phyloP scores from a whole-genome alignment of 23 tunicate genomes.

The Oikopleura dioica region DNA sequence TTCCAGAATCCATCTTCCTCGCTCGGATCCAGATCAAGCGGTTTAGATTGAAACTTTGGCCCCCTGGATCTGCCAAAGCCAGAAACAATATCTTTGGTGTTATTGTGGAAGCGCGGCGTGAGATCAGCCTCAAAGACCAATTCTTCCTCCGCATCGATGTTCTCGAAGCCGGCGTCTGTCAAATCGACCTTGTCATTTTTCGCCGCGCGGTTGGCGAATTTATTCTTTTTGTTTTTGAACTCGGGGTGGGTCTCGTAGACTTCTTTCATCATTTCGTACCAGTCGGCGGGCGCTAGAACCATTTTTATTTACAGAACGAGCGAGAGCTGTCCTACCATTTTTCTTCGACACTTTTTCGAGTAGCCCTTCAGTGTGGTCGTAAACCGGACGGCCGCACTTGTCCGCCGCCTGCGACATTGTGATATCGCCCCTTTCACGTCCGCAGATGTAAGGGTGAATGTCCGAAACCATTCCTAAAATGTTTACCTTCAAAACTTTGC shows the following conservation, averaged over 20 bases:
- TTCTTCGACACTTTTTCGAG: background rate
- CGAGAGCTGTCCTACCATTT: background rate
- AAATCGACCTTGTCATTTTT: background rate
- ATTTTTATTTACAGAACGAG: background rate
- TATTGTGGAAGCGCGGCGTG: no score
- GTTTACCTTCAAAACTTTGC: no score
- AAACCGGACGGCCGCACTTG: background rate
- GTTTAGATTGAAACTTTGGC: no score
- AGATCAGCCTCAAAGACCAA: no score
- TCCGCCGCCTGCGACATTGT: background rate
- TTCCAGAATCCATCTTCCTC: no score
- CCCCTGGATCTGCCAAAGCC: no score
- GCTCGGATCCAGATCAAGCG: no score
- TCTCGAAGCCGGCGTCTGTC: no score
- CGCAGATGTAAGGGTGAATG: background rate
- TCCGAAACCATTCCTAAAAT: background rate
- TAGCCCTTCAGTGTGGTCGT: background rate
- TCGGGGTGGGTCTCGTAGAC: background rate
- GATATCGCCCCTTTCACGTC: background rate
- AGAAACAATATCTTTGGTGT: no score
- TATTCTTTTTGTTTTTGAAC: background rate
- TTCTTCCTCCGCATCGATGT: no score
- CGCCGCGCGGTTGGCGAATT: background rate
- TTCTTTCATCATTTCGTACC: slow-evolving; percentile 10
- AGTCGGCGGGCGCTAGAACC: background rate